These are phyloP conservation scores for Cynopterus sphinx DNA, from an alignment of 2,797 vertebrate species.

Conservation along the genomic window DNA sequence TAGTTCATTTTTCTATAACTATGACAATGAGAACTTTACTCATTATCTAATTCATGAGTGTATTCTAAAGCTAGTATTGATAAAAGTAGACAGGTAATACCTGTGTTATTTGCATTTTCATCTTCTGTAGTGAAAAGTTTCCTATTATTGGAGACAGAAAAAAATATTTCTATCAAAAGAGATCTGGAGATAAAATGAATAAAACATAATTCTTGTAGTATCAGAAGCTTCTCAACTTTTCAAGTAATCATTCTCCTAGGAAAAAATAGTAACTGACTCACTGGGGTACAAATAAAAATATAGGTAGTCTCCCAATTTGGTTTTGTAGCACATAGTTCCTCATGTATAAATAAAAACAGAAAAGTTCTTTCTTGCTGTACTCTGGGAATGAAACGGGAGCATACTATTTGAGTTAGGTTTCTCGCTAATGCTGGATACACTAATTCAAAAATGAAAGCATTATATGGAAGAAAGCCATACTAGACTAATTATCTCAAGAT, in stretches of 20 bases:
- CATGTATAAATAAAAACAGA: background rate
- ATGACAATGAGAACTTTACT: background rate
- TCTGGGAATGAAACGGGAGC: background rate
- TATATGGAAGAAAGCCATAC: background rate
- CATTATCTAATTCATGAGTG: background rate
- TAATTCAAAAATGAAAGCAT: background rate
- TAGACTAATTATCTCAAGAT: background rate
- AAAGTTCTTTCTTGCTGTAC: background rate
- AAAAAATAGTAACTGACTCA: background rate
- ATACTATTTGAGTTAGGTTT: background rate
- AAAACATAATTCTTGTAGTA: constrained; percentile 10
- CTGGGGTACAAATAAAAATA: background rate
- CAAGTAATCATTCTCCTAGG: background rate
- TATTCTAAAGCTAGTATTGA: background rate
- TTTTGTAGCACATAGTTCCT: background rate
- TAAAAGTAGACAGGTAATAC: background rate
- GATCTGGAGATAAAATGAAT: constrained; percentile 21
- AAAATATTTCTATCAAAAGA: constrained; percentile 21
- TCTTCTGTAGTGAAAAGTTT: constrained; percentile 16
- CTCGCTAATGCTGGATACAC: background rate
- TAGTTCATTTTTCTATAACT: background rate
- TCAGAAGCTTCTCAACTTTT: constrained; percentile 46
- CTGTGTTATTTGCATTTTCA: background rate
- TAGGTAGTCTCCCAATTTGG: background rate
- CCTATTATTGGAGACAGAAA: constrained; percentile 37